Base-by-base conservation (phyloP, 2,888 invertebrate genomes). In the Nomada flava region DNA sequence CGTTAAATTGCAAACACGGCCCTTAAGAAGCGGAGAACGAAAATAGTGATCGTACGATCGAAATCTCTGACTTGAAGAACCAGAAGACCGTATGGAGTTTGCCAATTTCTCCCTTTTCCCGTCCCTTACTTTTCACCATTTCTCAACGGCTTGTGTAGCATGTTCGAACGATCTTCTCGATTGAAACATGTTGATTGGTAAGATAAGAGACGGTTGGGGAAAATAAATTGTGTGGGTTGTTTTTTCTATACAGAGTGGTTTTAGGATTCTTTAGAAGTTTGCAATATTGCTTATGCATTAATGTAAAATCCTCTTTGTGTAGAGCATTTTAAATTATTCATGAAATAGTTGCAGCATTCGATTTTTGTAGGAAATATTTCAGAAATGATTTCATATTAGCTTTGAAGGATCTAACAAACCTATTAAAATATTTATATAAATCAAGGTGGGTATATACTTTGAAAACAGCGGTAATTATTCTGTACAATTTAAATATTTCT, bases 41-140 rank as follows among this genome's bases (percentile, higher is more conserved):
- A 36, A 36, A 77, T 55, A 82, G 55, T 50, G 55, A 36, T 73
- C 42, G 55, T 36, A 44, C 36, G 29, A 26, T 63, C 55, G 70
- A 52, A 60, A 50, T 62, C 57, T 74, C 55, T 7, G 74, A 64
- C 53, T 67, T 69, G 57, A 59, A 55, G 67, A 71, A 57, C 29
- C 60, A 59, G 62, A 60, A 18, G 26, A 73, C 85, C 87, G 85
- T 77, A 83, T 70, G 42, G 47, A 67, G 85, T 78, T 64, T 85
- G 65, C 80, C 76, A 78, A 84, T 78, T 71, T 13, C 18, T 64
- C 59, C 60, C 44, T 55, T 52, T 71, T 53, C 26, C 62, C 26
- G 10, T 36, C 9, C 53, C 15, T 68, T 9, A 29, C 55, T 7
- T n/a, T 47, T 13, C 18, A 23, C 47, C 11, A 42, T 55, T 76